Evolutionary conservation across 1,140 invertebrate genomes (phyloP).

Genomic region (Pantala flavescens): DNA sequence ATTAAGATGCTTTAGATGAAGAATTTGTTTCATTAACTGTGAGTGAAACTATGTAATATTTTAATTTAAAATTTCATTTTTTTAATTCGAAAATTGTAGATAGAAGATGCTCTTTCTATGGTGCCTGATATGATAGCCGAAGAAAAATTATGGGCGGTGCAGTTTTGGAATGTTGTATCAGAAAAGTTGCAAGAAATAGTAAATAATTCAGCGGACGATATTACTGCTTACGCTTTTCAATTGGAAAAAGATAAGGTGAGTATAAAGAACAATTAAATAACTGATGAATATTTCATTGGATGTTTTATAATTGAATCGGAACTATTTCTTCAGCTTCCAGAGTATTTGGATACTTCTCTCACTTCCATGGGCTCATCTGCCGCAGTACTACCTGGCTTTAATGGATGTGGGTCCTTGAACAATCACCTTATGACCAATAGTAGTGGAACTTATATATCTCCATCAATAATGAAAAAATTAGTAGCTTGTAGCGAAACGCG

Average conservation of each 20-base stretch:
- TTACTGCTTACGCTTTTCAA: slow-evolving; percentile 26
- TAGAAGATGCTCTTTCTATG: slow-evolving; percentile 29
- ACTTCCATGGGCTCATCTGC: neutral
- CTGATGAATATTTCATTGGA: neutral
- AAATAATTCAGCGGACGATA: slow-evolving; percentile 27
- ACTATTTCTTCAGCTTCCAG: neutral
- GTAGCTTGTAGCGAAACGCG: neutral
- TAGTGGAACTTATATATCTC: neutral
- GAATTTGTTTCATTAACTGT: neutral
- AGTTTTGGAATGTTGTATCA: slow-evolving; percentile 31
- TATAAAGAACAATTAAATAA: neutral
- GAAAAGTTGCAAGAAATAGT: slow-evolving; percentile 31
- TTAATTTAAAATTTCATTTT: neutral
- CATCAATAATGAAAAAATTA: neutral
- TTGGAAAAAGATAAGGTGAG: slow-evolving; percentile 23
- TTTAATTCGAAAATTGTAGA: slow-evolving; percentile 22
- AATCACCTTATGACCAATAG: neutral
- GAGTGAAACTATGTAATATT: neutral
- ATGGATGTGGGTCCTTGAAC: neutral
- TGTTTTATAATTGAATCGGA: neutral
- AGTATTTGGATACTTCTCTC: neutral
- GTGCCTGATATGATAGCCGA: slow-evolving; percentile 28
- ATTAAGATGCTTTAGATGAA: neutral
- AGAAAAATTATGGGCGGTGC: slow-evolving; percentile 29
- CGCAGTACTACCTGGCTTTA: neutral